A percentile compares a stretch with the other conserved stretches of the same genome.
These are phyloP conservation scores for Argyrosomus japonicus DNA, from an alignment of 2,113 vertebrate species.

Conservation along the genomic window DNA sequence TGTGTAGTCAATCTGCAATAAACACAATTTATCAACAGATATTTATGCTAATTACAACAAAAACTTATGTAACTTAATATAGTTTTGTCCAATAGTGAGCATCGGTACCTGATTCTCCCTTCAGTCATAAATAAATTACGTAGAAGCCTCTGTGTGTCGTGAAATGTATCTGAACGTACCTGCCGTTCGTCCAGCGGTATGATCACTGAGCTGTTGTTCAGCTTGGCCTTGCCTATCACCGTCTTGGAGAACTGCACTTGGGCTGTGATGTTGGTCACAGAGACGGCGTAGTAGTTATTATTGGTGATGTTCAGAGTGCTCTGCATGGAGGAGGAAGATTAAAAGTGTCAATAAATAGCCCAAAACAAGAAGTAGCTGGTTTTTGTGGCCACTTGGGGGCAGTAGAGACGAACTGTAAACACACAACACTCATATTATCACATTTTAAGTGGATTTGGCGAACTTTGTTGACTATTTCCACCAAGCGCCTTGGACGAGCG, in stretches of 20 bases:
- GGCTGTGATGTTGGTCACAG: slow-evolving; percentile 93
- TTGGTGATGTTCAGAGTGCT: slow-evolving; percentile 96
- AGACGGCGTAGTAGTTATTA: slow-evolving; percentile 95
- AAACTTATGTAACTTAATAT: no score
- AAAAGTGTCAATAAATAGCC: neutral
- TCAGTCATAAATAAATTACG: neutral
- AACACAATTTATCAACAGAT: neutral
- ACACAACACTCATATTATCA: no score
- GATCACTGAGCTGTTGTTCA: slow-evolving; percentile 91
- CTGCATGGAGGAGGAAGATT: slow-evolving; percentile 79
- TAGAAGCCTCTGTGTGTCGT: neutral
- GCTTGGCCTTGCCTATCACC: slow-evolving; percentile 92
- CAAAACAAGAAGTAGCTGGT: neutral
- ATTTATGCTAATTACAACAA: neutral
- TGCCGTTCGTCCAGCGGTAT: slow-evolving; percentile 91
- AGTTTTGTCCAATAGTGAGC: neutral
- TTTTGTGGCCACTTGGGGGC: neutral
- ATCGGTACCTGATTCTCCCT: no score
- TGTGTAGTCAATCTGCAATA: slow-evolving; percentile 93
- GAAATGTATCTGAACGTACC: slow-evolving; percentile 78
- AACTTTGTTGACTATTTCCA: neutral
- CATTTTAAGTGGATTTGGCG: no score
- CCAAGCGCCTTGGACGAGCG: no score
- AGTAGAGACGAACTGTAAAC: neutral
- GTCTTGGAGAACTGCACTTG: slow-evolving; percentile 97